phyloP scores from a whole-genome alignment of 1,140 invertebrate species.

The Drosophila seguyi region DNA sequence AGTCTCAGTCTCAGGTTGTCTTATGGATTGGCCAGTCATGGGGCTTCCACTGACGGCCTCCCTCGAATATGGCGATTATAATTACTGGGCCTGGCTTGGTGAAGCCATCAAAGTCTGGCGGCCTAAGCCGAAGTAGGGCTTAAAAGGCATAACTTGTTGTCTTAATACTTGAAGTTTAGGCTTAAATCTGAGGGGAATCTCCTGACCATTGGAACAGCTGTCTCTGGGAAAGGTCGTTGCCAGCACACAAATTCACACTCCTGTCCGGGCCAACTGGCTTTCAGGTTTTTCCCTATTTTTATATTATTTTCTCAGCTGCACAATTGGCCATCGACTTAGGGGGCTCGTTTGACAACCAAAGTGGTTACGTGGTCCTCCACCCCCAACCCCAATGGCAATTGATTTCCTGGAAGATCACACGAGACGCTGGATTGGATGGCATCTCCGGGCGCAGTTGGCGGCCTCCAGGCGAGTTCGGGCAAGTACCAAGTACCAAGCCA shows the following conservation, averaged over 20 bases:
- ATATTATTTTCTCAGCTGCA: conserved; percentile 47
- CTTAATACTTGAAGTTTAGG: background rate
- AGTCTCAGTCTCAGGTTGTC: background rate
- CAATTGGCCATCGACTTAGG: conserved; percentile 66
- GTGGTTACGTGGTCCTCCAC: conserved; percentile 70
- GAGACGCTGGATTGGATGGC: conserved; percentile 69
- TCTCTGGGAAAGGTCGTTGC: conserved; percentile 55
- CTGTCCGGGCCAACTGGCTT: conserved; percentile 48
- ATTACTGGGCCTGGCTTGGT: conserved; percentile 27
- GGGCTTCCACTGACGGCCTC: conserved; percentile 2
- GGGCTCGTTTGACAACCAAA: conserved; percentile 73
- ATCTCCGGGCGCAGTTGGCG: conserved; percentile 56
- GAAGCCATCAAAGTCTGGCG: conserved; percentile 1
- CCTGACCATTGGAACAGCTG: conserved; percentile 31
- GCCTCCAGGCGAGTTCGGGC: conserved; percentile 41
- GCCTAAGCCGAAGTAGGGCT: conserved; percentile 5
- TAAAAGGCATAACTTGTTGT: conserved; percentile 14
- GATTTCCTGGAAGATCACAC: conserved; percentile 68
- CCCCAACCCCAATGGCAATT: conserved; percentile 38
- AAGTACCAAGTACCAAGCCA: conserved; percentile 54
- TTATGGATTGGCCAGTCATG: conserved; percentile 27
- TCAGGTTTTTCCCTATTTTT: conserved; percentile 22
- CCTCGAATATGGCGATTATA: conserved; percentile 44
- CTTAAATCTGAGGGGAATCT: conserved; percentile 1
- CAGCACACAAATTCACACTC: conserved; percentile 54